Percentiles rank a stretch among this genome's conserved stretches.
phyloP scores from a whole-genome alignment of 1,140 invertebrate genomes.

The Drosophila miranda region DNA sequence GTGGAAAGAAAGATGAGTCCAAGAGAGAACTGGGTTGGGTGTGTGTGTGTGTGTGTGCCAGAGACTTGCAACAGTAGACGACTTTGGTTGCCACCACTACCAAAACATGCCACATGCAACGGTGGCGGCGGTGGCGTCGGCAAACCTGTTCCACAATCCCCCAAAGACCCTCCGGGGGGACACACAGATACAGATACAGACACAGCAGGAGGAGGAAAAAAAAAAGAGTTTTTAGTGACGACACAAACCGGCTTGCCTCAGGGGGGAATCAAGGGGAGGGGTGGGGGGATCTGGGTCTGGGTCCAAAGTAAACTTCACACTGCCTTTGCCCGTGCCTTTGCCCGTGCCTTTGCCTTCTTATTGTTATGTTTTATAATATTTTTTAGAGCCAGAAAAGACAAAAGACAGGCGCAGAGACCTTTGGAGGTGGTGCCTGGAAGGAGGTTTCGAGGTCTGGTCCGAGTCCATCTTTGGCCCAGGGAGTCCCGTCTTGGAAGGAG shows the following conservation, averaged over 20 bases:
- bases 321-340: slow-evolving; percentile 42
- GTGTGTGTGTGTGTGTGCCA: slow-evolving; percentile 15
- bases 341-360: slow-evolving; percentile 62
- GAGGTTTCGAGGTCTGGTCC: slow-evolving; percentile 15
- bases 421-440: slow-evolving; percentile 5
- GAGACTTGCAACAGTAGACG: slow-evolving; percentile 71
- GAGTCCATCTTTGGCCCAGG: slow-evolving; percentile 1
- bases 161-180: slow-evolving; percentile 26
- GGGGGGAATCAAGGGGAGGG: too few species aligned
- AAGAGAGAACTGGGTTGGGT: slow-evolving; percentile 43
- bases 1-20: slow-evolving; percentile 20
- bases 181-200: slow-evolving; percentile 6
- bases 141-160: slow-evolving; percentile 56
- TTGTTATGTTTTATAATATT: slow-evolving; percentile 80
- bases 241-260: slow-evolving; percentile 68
- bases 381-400: slow-evolving; percentile 66
- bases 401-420: slow-evolving; percentile 27
- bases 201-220: too few species aligned
- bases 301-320: slow-evolving; percentile 69
- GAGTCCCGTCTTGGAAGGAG: too few species aligned
- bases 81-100: slow-evolving; percentile 27
- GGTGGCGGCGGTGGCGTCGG: background rate
- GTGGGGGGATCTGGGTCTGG: too few species aligned
- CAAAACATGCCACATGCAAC: slow-evolving; percentile 3
- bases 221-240: slow-evolving; percentile 66